Evolutionary conservation across 2,113 vertebrate genomes (phyloP).

Genomic region (Semnornis frantzii): DNA sequence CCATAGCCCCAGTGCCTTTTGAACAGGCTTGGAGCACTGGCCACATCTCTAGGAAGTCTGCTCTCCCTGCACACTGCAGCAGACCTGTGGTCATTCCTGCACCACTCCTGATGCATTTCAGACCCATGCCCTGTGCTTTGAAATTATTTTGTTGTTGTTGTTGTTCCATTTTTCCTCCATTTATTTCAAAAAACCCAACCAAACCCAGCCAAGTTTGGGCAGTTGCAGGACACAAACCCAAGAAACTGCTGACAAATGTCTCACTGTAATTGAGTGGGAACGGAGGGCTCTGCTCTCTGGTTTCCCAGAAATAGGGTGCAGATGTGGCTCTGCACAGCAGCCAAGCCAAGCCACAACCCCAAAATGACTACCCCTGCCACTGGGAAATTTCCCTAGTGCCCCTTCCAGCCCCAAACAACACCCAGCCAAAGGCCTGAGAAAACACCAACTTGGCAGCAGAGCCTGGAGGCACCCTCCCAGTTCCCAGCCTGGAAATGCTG

Average conservation of each 20-base stretch:
- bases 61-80: background rate
- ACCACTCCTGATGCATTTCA: background rate
- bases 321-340: background rate
- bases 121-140: background rate
- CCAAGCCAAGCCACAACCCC: slow-evolving; percentile 40
- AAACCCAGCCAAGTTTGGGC: background rate
- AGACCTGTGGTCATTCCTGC: background rate
- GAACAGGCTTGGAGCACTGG: too few relatives aligned
- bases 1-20: too few relatives aligned
- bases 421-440: background rate
- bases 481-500: background rate
- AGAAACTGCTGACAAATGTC: slow-evolving; percentile 51
- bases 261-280: slow-evolving; percentile 41
- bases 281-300: background rate
- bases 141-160: background rate
- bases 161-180: background rate
- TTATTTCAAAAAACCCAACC: too few relatives aligned
- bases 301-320: slow-evolving; percentile 45
- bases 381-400: background rate
- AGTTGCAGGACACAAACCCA: background rate
- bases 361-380: background rate
- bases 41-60: background rate
- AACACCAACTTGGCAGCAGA: background rate
- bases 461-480: background rate
- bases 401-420: background rate